These are phyloP conservation scores for Lasioglossum baleicum DNA, from an alignment of 1,140 invertebrate species.

Conservation along the genomic window DNA sequence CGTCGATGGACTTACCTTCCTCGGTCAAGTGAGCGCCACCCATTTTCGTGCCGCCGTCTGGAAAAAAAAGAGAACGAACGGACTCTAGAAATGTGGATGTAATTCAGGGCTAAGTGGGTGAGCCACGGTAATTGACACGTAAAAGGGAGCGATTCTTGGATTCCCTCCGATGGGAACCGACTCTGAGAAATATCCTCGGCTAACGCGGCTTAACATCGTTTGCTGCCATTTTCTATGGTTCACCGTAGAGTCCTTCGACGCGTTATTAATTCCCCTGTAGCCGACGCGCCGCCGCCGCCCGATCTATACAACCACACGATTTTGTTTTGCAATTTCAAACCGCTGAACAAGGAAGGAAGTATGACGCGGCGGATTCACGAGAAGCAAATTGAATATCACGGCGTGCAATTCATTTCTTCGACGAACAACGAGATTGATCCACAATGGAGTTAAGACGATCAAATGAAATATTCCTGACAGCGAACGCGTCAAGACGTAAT, in stretches of 20 bases:
- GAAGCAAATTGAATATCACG: background rate
- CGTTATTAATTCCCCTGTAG: too few relatives aligned
- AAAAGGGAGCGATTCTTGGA: conserved; percentile 3
- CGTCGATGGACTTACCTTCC: conserved; percentile 77
- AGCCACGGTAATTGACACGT: conserved; percentile 3
- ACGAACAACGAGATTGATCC: background rate
- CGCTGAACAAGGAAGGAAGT: background rate
- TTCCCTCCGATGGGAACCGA: background rate
- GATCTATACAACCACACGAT: too few relatives aligned
- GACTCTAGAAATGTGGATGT: background rate
- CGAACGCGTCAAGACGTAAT: conserved; percentile 5
- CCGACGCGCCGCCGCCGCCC: too few relatives aligned
- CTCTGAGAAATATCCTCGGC: background rate
- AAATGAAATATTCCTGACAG: conserved; percentile 3
- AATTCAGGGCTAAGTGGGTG: conserved; percentile 3
- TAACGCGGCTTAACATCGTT: too few relatives aligned
- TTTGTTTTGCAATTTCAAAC: too few relatives aligned
- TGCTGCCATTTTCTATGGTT: too few relatives aligned
- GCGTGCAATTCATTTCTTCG: background rate
- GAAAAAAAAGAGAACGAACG: conserved; percentile 54
- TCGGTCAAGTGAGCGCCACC: conserved; percentile 80
- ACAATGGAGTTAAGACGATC: background rate
- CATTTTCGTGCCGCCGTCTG: conserved; percentile 77
- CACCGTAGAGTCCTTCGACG: too few relatives aligned
- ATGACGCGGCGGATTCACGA: background rate